Conservation (phyloP, 2,797 vertebrate species). For the Scolopax bukidnonensis region DNA sequence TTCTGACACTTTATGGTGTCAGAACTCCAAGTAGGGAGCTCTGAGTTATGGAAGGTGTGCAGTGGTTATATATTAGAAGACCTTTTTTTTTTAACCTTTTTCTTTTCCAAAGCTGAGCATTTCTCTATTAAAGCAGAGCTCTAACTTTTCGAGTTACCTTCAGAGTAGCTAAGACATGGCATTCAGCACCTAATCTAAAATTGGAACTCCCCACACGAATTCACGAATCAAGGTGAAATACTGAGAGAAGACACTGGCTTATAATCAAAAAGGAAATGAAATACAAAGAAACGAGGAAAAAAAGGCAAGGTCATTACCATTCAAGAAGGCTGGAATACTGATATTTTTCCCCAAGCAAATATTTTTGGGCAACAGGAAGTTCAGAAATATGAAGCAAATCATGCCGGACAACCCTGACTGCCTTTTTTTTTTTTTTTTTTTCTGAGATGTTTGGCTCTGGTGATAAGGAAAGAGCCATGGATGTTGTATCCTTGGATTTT, state of each 20-base stretch:
- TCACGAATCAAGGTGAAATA: not conserved
- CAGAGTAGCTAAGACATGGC: not conserved
- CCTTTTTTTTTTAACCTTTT: not conserved
- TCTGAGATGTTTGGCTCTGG: not conserved
- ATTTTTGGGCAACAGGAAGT: not conserved
- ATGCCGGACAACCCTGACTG: accelerated
- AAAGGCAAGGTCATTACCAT: not conserved
- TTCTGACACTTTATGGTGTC: not conserved
- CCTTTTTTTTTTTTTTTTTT: not conserved
- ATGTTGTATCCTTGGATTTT: not conserved
- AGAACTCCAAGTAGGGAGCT: not conserved
- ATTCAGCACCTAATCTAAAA: not conserved
- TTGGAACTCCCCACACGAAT: not conserved
- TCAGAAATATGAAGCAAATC: not conserved
- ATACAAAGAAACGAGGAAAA: not conserved
- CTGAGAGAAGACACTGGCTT: not conserved
- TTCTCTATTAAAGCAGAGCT: not conserved
- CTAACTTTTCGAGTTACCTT: not conserved
- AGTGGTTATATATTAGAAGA: not conserved
- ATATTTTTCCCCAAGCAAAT: not conserved
- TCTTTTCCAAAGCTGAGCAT: not conserved
- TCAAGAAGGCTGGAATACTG: not conserved
- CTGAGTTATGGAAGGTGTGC: not conserved
- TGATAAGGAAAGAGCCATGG: not conserved
- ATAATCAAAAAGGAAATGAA: not conserved